These are phyloP conservation scores for Drosophila falleni DNA, from an alignment of 2,888 invertebrate species.

Conservation along the genomic window DNA sequence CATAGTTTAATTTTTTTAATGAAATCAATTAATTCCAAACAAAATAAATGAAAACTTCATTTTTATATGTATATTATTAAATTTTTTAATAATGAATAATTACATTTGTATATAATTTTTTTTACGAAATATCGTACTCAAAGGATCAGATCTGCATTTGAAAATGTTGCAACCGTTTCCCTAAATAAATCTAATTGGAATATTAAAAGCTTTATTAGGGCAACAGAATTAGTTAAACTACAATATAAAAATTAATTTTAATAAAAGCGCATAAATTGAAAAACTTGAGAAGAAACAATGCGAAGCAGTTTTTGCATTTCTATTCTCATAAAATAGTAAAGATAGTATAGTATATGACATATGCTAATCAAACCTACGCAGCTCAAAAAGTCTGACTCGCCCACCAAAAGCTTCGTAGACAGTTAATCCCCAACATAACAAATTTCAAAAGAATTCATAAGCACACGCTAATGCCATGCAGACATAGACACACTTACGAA, in stretches of 20 bases:
- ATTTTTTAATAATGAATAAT: no score
- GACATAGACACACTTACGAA: conserved; percentile 9
- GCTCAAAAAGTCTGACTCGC: conserved; percentile 3
- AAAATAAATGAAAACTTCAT: no score
- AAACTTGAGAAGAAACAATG: conserved; percentile 1
- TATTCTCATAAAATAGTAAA: conserved; percentile 11
- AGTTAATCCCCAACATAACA: conserved; percentile 28
- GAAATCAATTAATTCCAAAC: no score
- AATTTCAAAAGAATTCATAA: conserved; percentile 72
- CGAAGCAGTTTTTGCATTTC: conserved; percentile 15
- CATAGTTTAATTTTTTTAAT: no score
- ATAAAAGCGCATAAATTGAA: conserved; percentile 5
- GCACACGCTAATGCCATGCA: conserved; percentile 63
- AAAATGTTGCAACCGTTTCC: no score
- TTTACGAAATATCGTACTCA: no score
- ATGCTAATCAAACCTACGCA: conserved; percentile 19
- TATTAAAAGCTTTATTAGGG: neutral
- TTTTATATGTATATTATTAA: no score
- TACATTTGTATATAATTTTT: no score
- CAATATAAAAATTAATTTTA: conserved; percentile 15
- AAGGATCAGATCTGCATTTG: no score
- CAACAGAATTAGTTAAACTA: conserved; percentile 8
- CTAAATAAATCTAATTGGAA: neutral
- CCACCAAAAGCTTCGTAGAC: conserved; percentile 21
- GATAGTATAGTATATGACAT: conserved; percentile 11